Evolutionary conservation across 2,797 vertebrate genomes (phyloP).

Genomic region (Onychomys leucogaster): DNA sequence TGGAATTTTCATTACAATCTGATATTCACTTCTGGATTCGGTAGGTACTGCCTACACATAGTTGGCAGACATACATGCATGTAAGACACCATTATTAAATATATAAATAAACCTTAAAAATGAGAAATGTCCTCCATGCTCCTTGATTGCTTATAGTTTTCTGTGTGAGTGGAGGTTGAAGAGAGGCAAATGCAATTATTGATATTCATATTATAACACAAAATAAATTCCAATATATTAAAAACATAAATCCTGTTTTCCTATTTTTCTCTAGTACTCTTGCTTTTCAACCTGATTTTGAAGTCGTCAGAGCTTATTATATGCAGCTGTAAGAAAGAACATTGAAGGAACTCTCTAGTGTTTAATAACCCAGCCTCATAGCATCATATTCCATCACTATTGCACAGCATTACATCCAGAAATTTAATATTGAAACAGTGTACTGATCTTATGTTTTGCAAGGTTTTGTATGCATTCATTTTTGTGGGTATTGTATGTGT

Average conservation of each 20-base stretch:
- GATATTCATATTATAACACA: not conserved
- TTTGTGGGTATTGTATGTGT: not conserved
- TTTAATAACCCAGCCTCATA: not conserved
- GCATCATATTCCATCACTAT: not conserved
- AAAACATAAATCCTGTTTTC: not conserved
- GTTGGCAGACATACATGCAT: not conserved
- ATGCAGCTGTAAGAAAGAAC: not conserved
- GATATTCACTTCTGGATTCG: not conserved
- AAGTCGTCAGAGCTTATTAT: not conserved
- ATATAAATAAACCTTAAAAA: not conserved
- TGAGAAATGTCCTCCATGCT: not conserved
- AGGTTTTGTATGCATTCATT: not conserved
- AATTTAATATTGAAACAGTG: not conserved
- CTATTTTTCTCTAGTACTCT: not conserved
- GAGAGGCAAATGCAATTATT: not conserved
- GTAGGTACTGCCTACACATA: not conserved
- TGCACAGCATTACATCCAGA: not conserved
- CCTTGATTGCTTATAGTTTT: not conserved
- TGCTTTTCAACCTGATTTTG: not conserved
- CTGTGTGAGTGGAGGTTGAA: not conserved
- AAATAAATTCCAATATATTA: not conserved
- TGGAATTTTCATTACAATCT: too few relatives aligned
- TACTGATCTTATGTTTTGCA: not conserved
- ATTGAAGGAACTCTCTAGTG: not conserved
- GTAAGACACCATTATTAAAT: not conserved